Base-by-base conservation (phyloP, 2,888 invertebrate genomes). In the Punctoribates punctum region DNA sequence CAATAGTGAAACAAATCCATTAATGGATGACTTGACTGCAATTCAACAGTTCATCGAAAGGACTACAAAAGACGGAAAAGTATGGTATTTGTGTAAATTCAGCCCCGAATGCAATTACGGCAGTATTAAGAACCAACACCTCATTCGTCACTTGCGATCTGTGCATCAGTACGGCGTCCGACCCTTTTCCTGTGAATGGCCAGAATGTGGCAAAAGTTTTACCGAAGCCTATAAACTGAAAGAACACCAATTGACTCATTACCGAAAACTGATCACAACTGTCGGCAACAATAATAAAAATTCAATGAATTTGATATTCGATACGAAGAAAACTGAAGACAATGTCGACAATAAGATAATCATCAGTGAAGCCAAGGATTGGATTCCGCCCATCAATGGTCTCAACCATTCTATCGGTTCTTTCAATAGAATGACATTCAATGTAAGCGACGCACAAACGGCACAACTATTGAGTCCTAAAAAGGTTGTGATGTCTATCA, bases 171-270 rank as follows among this genome's bases (percentile, higher is more conserved):
- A 93, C 0, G 94, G 94, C 0, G 85, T 92, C 0, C 87, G 93
- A 72, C 93, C 96, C 0, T 96, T 90, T 83, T 89, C 92, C 0
- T 96, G 96, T 83, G 86, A 88, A 0, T 70, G 70, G 70, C 70
- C 70, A 11, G 89, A 91, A 23, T 96, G 96, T 82, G 92, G 93
- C 4, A 96, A 96, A 85, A 88, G 91, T 78, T 96, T 96, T 83
- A 96, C 96, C 0, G 87, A 96, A 62, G 90, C 95, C 81, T 96
- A 96, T 83, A 96, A 96, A 83, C 86, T 96, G 77, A 94, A 94
- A 85, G 96, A 96, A 82, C 96, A 96, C 83, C 90, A 90, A 77
- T 89, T 92, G 82, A 96, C 94, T 0, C 96, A 96, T 81, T 82
- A 83, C 75, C 65, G 80, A 23, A 78, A 70, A 42, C 23, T 70